Base-by-base conservation (phyloP, 2,113 vertebrate genomes). In the Coryphaenoides rupestris region DNA sequence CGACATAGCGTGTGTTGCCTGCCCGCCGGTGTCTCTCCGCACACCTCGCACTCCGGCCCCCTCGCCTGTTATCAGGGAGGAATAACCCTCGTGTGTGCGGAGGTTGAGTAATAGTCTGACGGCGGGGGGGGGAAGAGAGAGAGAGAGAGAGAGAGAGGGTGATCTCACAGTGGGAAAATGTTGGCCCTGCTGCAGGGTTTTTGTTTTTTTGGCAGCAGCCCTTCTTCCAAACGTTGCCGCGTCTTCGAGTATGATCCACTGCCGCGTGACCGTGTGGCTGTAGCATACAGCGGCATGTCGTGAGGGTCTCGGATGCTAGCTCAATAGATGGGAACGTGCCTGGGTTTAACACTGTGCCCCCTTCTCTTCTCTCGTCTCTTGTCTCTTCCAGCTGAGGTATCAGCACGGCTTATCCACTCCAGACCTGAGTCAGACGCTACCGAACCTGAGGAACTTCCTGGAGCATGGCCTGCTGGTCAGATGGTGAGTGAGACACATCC, bases 371-470 rank as follows among this genome's bases (percentile, higher is more conserved):
- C 33, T 40, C 10, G n/a, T n/a, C n/a, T n/a, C n/a, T n/a, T n/a
- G n/a, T 87, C 2, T 74, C 64, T 88, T 88, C 80, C 54, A 99
- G 97, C 91, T 99, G 85, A 92, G 96, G 78, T 98, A 99, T 72
- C 97, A 98, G 70, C 96, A 98, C 50, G 93, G 95, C 50, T 81
- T 99, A 73, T 95, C 94, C 79, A 99, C 97, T 66, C 95, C 97
- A 33, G 96, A 98, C 78, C 89, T 99, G 79, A 92, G 95, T 68
- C 96, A 97, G 84, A 99, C 95, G n/a, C 91, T 98, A 69, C 96
- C 96, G 46, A 99, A 99, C 87, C 89, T 99, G 87, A 99, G 98
- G 89, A 94, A 92, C 89, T 99, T 98, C 79, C 88, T 98, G 89
- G 96, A 98, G 64, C 94, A 97, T 4, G 97, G 96, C 28, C 89